Base-by-base conservation (phyloP, 2,113 vertebrate species). In the Raphicerus campestris region DNA sequence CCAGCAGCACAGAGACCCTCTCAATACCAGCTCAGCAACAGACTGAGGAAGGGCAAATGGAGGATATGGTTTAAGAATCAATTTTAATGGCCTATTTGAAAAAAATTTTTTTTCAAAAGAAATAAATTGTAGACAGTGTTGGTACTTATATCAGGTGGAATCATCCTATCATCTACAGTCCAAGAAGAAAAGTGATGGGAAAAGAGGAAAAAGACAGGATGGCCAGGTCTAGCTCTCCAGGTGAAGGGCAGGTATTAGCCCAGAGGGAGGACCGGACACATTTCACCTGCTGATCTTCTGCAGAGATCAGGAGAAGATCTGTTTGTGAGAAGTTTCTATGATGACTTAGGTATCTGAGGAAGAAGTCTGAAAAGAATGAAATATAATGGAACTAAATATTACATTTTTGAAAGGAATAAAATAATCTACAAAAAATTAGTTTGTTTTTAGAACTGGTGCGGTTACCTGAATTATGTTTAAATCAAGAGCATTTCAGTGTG, bases 381-480 rank as follows among this genome's bases (percentile, higher is more conserved):
- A 87, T 84, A 53, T 32, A 87, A 53, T 70, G 5, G 56, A 87
- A 93, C 24, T 92, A 93, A 93, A 49, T 70, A 86, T 92, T 85
- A n/a, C 53, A 75, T 78, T 10, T 80, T 80, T 92, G 51, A 93
- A 93, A 85, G 42, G 13, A 92, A 88, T 58, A 53, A 94, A 89
- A 95, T 75, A 87, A 85, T 88, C 39, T 88, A 9, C 5, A 87
- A 45, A 93, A 63, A 8, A 6, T 87, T 51, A 39, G 1, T 39
- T 94, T 92, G 81, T 92, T 96, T 91, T 94, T n/a, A 63, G 70
- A 95, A 96, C 61, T 13, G 26, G 2, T 55, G 56, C 20, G 11
- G n/a, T 39, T 22, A 77, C 42, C 19, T 30, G 14, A 85, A 85
- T 88, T 87, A 80, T 32, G 92, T 93, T 39, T 60, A 90, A 83